Base-by-base conservation (phyloP, 1,140 invertebrate species). In the Musca vetustissima region DNA sequence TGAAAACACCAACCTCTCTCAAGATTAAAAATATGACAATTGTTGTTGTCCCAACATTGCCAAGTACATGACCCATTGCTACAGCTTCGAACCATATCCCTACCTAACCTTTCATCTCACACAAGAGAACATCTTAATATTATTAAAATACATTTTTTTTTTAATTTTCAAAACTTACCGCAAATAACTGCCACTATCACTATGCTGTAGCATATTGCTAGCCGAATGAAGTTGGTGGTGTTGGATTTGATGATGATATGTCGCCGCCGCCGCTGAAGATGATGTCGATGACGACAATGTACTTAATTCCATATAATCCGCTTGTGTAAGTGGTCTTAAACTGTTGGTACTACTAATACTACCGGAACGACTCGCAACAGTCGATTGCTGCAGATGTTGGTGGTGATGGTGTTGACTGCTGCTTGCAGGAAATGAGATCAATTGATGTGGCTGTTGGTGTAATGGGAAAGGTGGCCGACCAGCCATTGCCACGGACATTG, bases 361-460 rank as follows among this genome's bases (percentile, higher is more conserved):
- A 48, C 76, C 75, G 43, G 78, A 80, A 59, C 78, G 78, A 75
- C 78, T 74, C 75, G 76, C 47, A 66, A 61, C 69, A 61, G 67
- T 66, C 11, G 71, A 69, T 68, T 71, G 71, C 55, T 67, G 71
- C 71, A 11, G 36, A 2, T 43, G 36, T 11, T 43, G 11, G 36
- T 43, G 36, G 36, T 43, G 36, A 1, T 43, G 36, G 7, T 43
- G 36, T 7, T 43, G 36, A 43, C 36, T 43, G 36, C 11, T 43
- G 3, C 52, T 73, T 73, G 75, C 57, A 74, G 78, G 79, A 81
- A 80, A 81, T 80, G 79, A 81, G 79, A 81, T 81, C 78, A 81
- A 78, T 75, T 81, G 79, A 78, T 80, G 78, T 72, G 79, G 78
- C 52, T 71, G 73, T n/a, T 61, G 25, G 32, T 61, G 57, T 21